These are phyloP conservation scores for Bubalus kerabau DNA, from an alignment of 2,113 vertebrate genomes.

Conservation along the genomic window DNA sequence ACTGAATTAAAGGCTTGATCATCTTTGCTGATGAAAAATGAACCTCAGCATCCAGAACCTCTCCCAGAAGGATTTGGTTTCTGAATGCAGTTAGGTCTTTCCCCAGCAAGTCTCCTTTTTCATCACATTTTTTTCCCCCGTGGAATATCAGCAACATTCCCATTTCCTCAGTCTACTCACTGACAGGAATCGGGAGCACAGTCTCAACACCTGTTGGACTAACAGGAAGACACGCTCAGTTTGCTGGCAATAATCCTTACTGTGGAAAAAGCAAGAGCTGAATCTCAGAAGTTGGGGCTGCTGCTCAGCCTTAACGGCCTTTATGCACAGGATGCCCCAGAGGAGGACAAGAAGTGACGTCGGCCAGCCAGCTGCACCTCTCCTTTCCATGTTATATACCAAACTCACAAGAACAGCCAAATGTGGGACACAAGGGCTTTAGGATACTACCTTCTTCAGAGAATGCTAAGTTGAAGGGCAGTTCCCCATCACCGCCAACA, in stretches of 20 bases:
- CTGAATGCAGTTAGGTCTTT: neutral
- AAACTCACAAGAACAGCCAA: neutral
- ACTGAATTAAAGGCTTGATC: neutral
- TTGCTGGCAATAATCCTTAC: neutral
- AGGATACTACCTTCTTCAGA: neutral
- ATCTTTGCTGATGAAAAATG: neutral
- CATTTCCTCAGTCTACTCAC: neutral
- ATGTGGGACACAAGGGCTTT: too few relatives aligned
- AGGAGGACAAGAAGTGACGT: neutral
- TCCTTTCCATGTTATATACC: neutral
- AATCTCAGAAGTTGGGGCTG: neutral
- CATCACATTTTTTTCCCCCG: neutral
- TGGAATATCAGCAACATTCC: neutral
- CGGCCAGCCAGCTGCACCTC: neutral
- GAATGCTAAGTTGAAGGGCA: neutral
- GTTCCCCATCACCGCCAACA: neutral
- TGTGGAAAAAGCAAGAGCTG: neutral
- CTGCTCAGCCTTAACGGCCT: neutral
- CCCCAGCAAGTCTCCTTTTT: neutral
- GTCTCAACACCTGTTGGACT: neutral
- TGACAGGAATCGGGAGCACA: neutral
- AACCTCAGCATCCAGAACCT: neutral
- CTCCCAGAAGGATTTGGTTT: neutral
- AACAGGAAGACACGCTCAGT: neutral
- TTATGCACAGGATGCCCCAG: neutral